Evolutionary conservation across 2,113 vertebrate genomes (phyloP), one percentile per base, ranked within the genome.

Genomic region (Globicephala melas): DNA sequence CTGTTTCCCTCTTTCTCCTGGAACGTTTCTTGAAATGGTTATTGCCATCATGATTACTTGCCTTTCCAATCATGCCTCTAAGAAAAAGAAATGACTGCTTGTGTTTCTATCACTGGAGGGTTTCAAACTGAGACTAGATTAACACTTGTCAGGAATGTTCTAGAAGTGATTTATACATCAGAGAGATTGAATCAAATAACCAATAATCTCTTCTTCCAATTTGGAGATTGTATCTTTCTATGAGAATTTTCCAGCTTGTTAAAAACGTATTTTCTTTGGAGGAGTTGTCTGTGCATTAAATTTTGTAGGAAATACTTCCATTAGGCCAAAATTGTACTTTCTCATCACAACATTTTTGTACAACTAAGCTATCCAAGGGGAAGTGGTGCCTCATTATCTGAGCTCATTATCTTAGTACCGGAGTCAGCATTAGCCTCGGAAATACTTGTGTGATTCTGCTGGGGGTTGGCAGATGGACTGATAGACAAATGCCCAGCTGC

Each of bases 401-500:
- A 90, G 41, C 91, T 98, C 44, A 93, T 96, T 97, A 88, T 92
- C 80, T 88, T 83, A 82, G 95, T 47, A 50, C 90, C 79, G 73
- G 79, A 26, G 36, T 65, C 73, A 38, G 77, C n/a, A n/a, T 23
- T 70, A 38, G 91, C 77, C 89, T 85, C 70, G 0, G 68, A 97
- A 96, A 89, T 62, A 82, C 81, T 95, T 47, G 17, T 58, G 67
- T 83, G 77, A 77, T 86, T 97, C 89, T 91, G 47, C 67, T 80
- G n/a, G 77, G 47, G 77, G 50, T 28, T 88, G 93, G 80, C 96
- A 96, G 96, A 96, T 95, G 96, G 97, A 12, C 47, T 74, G 79
- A 82, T 83, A 97, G 81, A 70, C 93, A 82, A 97, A 55, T 74
- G 71, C 71, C 95, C 96, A 97, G 96, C 71, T 96, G 93, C 95